Evolutionary conservation across 2,113 vertebrate genomes (phyloP).

Genomic region (Gyps fulvus): DNA sequence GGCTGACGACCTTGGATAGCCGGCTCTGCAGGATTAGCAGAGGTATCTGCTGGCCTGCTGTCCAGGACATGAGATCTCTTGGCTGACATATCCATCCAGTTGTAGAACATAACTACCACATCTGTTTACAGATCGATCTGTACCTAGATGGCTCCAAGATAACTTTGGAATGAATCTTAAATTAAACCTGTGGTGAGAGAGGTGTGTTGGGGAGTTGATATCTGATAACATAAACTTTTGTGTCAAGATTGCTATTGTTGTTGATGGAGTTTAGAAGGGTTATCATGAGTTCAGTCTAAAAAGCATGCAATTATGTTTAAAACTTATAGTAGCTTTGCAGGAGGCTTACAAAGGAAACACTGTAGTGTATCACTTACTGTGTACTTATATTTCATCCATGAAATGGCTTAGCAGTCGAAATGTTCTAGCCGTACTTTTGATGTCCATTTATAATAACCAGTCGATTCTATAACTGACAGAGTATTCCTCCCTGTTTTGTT

Average conservation of each 20-base stretch:
- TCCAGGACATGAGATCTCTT: background rate
- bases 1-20: background rate
- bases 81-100: background rate
- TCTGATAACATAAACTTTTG: background rate
- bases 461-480: background rate
- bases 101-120: background rate
- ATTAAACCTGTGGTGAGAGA: background rate
- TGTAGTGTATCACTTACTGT: background rate
- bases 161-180: background rate
- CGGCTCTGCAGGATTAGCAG: background rate
- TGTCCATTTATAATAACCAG: background rate
- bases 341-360: background rate
- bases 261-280: background rate
- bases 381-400: background rate
- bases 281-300: background rate
- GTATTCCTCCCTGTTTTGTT: background rate
- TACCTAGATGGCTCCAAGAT: background rate
- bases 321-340: background rate
- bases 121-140: background rate
- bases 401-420: background rate
- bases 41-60: background rate
- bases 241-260: background rate
- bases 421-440: background rate
- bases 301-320: background rate
- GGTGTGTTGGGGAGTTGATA: background rate